Percentiles rank a stretch among this genome's conserved stretches.
These are phyloP conservation scores for Odobenus rosmarus DNA, from an alignment of 2,113 vertebrate species.

Conservation along the genomic window DNA sequence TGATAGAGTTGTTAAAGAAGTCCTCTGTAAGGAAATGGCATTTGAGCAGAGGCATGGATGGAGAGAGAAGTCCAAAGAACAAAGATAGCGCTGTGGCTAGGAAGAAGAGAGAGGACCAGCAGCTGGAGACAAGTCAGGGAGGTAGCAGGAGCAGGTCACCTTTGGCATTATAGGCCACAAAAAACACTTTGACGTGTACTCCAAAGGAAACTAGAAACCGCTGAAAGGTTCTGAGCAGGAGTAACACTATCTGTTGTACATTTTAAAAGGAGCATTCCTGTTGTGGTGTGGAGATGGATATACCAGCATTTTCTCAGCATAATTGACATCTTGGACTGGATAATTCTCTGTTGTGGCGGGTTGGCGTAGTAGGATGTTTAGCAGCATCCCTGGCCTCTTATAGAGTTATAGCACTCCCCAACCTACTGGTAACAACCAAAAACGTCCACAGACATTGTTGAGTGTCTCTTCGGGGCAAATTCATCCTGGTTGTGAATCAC, in stretches of 20 bases:
- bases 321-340: not conserved
- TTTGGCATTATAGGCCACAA: not conserved
- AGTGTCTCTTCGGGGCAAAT: not conserved
- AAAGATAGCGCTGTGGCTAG: not conserved
- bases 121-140: not conserved
- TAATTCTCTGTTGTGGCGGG: not conserved
- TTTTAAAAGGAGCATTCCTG: not conserved
- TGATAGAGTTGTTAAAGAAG: not conserved
- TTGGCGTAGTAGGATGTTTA: not conserved
- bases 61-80: not conserved
- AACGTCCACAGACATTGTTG: not conserved
- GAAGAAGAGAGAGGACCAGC: not conserved
- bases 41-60: not conserved
- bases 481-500: not conserved
- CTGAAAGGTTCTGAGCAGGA: not conserved
- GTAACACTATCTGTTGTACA: not conserved
- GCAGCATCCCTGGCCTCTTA: not conserved
- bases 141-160: not conserved
- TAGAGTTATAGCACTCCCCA: not conserved
- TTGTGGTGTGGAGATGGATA: not conserved
- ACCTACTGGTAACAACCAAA: not conserved
- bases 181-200: not conserved
- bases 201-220: not conserved
- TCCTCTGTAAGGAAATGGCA: not conserved
- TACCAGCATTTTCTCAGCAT: not conserved